Conservation (phyloP, 2,888 invertebrate species). For the Diarsia mendica region DNA sequence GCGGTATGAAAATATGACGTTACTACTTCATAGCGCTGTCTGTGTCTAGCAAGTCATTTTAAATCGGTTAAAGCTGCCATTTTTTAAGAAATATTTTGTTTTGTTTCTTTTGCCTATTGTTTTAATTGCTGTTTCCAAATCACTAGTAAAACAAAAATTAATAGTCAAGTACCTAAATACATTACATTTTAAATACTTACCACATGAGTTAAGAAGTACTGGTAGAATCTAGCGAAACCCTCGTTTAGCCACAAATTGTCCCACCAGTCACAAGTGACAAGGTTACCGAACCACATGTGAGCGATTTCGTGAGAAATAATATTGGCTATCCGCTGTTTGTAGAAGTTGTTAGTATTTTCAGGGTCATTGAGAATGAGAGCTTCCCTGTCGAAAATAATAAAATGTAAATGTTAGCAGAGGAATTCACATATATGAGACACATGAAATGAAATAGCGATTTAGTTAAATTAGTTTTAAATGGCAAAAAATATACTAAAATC, state of each 20-base stretch:
- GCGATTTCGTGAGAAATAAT: slow-evolving; percentile 94
- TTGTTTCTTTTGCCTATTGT: too few species aligned
- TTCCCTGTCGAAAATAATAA: slow-evolving; percentile 85
- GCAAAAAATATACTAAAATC: neutral
- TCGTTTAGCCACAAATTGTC: slow-evolving; percentile 93
- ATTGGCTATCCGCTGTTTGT: slow-evolving; percentile 92
- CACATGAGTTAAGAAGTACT: slow-evolving; percentile 91
- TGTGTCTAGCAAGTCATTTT: too few species aligned
- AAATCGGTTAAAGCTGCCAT: too few species aligned
- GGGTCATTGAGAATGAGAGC: slow-evolving; percentile 89
- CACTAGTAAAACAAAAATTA: too few species aligned
- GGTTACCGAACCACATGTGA: slow-evolving; percentile 96
- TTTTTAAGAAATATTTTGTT: too few species aligned
- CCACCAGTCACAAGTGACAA: slow-evolving; percentile 94
- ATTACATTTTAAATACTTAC: slow-evolving; percentile 72
- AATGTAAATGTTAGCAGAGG: neutral
- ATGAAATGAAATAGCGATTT: neutral
- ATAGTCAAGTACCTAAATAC: neutral
- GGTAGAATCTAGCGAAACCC: slow-evolving; percentile 93
- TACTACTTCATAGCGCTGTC: too few species aligned
- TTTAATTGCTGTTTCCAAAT: too few species aligned
- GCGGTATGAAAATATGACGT: too few species aligned
- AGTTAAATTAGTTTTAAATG: neutral
- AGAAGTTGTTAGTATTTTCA: slow-evolving; percentile 86
- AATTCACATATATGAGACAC: neutral